Evolutionary conservation across 2,113 vertebrate species (phyloP).

Genomic region (Pelecanoides urinatrix): DNA sequence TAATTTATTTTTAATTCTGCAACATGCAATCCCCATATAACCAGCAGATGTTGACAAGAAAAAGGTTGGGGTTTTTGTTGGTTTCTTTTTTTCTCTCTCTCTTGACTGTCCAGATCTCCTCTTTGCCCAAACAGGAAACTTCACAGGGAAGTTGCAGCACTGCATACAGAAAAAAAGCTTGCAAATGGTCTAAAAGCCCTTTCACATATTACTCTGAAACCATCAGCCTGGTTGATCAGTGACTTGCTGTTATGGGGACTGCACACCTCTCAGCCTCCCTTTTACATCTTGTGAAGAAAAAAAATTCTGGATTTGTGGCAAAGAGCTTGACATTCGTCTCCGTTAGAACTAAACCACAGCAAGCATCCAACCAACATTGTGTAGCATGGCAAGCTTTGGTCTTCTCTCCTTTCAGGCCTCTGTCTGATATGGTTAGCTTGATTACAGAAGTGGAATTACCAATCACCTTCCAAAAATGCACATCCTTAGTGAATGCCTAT

Average conservation of each 20-base stretch:
- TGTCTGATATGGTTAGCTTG: not conserved
- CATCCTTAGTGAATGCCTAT: not conserved
- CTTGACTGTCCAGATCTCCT: not conserved
- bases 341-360: not conserved
- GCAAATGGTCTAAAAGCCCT: not conserved
- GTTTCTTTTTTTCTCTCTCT: not conserved
- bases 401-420: not conserved
- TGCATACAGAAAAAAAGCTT: not conserved
- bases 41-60: conserved; percentile 6
- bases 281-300: not conserved
- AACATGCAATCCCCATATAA: not conserved
- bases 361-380: not conserved
- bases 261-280: not conserved
- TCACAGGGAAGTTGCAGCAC: not conserved
- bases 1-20: not conserved
- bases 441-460: not conserved
- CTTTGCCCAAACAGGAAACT: conserved; percentile 36
- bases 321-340: not conserved
- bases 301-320: not conserved
- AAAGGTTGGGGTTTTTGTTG: not conserved
- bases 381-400: accelerated
- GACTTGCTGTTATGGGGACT: not conserved
- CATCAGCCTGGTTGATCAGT: not conserved
- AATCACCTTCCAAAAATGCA: not conserved
- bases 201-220: not conserved